Base-by-base conservation (phyloP, 2,888 invertebrate genomes). In the Tuberolachnus salignus region DNA sequence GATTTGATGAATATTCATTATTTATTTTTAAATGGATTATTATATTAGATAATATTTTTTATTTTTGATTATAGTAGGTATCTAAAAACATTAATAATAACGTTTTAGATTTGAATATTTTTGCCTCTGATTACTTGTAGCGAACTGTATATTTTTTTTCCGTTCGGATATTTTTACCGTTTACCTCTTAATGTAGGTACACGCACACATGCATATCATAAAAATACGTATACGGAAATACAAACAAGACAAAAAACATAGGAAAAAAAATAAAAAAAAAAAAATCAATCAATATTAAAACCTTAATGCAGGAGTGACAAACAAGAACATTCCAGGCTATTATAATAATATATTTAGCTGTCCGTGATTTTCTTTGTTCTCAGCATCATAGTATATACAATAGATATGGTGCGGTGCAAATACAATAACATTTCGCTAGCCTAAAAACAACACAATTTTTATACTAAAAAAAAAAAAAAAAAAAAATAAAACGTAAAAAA, bases 321-420 rank as follows among this genome's bases (percentile, higher is more conserved):
- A 71, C 59, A 71, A 71, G 71, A 71, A 72, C 73, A 73, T 73
- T 73, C 73, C 51, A 13, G 49, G 51, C 63, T 51, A 63, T 55
- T 73, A 51, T 51, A 11, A 51, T 21, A 51, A 73, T 73, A 34
- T 34, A 34, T 75, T 67, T 75, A 67, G 75, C 75, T 57, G 19
- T 75, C 49, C 75, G 57, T 49, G 46, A 21, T 46, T 46, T 46
- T 67, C 75, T 46, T 67, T 21, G 53, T 75, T 75, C 75, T 75
- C 75, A 75, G 75, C 75, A 55, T 75, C 75, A 75, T 57, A 34
- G 67, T 87, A 85, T 90, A 89, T 88, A 90, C 89, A 87, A 92
- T 89, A 85, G 92, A 91, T 89, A 93, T 91, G 87, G 92, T 90
- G 88, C 93, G 91, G 87, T 92, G 92, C 86, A 93, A 88, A 86